Base-by-base conservation (phyloP, 2,797 vertebrate genomes). In the Hoplostethus mediterraneus region DNA sequence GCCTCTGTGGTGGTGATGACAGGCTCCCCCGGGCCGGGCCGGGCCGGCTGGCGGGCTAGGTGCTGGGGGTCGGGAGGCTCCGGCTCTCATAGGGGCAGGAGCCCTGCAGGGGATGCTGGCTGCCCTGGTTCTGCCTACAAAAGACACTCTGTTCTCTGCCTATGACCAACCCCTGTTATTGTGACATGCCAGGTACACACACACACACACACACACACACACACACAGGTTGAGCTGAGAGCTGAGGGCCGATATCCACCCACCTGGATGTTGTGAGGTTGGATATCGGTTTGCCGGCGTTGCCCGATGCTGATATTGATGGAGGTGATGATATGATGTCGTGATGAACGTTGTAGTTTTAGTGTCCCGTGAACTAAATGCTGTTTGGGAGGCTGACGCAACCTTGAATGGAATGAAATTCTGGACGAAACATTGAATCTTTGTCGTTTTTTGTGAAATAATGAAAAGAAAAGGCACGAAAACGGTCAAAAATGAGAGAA, bases 1-100 rank as follows among this genome's bases (percentile, higher is more conserved):
- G 84, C 88, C 91, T 94, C 93, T 95, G 93, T 94, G 87, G 83
- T 75, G 65, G 91, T 79, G 92, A 90, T 94, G 95, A 94, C 92
- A 93, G 93, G 86, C 80, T 47, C 79, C 79, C 87, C 84, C 65
- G 68, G 87, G 88, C 83, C 57, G 84, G 86, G 89, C 71, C 86
- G 86, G 82, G 83, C 87, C 80, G 87, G 84, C 81, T 77, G 85
- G 89, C 80, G 76, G 81, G 38, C 67, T 80, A 87, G 89, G 84
- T 84, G 79, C 88, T 81, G 87, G 81, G 80, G 85, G 71, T 84
- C 38, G 69, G 80, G 81, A 88, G 87, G 58, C 67, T 81, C 80
- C 73, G 14, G 71, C 67, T 52, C 82, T 56, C 64, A 87, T 81
- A 84, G 85, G 82, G 85, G 87, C 69, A 73, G 71, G 42, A 64